Percentiles rank a stretch among this genome's conserved stretches.
These are phyloP conservation scores for Drosophila suboccidentalis DNA, from an alignment of 2,888 invertebrate genomes.

Conservation along the genomic window DNA sequence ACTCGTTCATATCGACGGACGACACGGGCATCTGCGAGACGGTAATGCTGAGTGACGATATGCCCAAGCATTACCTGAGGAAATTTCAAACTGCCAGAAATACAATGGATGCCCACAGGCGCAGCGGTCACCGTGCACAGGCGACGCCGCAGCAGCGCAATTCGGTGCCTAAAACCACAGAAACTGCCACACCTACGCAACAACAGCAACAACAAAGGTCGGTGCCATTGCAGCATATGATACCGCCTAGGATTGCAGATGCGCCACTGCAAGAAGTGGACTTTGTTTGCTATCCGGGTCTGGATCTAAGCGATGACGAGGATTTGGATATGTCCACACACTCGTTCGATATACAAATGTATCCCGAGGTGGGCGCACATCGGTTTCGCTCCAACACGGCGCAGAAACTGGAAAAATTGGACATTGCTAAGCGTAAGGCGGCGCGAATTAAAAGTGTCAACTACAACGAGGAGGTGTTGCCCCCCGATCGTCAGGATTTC, in stretches of 20 bases:
- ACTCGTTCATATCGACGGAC: slow-evolving; percentile 97
- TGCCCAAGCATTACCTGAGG: slow-evolving; percentile 88
- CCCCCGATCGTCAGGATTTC: slow-evolving; percentile 77
- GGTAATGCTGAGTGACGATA: slow-evolving; percentile 94
- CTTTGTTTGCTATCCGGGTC: slow-evolving; percentile 91
- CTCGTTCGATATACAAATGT: slow-evolving; percentile 92
- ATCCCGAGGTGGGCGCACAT: slow-evolving; percentile 88
- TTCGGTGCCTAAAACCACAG: slow-evolving; percentile 30
- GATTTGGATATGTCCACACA: slow-evolving; percentile 89
- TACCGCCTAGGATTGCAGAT: slow-evolving; percentile 63
- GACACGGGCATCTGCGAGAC: slow-evolving; percentile 98
- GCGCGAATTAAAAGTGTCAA: slow-evolving; percentile 89
- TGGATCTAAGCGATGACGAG: slow-evolving; percentile 92
- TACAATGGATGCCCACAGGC: slow-evolving; percentile 46
- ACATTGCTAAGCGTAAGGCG: slow-evolving; percentile 92
- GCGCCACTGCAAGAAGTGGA: slow-evolving; percentile 82
- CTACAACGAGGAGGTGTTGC: slow-evolving; percentile 80
- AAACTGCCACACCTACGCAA: slow-evolving; percentile 38
- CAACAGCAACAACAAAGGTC: slow-evolving; percentile 26
- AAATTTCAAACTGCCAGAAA: slow-evolving; percentile 84
- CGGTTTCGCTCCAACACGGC: slow-evolving; percentile 95
- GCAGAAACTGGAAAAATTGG: slow-evolving; percentile 94
- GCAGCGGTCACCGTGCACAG: slow-evolving; percentile 41
- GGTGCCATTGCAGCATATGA: slow-evolving; percentile 19
- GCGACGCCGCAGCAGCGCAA: slow-evolving; percentile 33